These are phyloP conservation scores for Rotaria socialis DNA, from an alignment of 2,888 invertebrate species.

Conservation along the genomic window DNA sequence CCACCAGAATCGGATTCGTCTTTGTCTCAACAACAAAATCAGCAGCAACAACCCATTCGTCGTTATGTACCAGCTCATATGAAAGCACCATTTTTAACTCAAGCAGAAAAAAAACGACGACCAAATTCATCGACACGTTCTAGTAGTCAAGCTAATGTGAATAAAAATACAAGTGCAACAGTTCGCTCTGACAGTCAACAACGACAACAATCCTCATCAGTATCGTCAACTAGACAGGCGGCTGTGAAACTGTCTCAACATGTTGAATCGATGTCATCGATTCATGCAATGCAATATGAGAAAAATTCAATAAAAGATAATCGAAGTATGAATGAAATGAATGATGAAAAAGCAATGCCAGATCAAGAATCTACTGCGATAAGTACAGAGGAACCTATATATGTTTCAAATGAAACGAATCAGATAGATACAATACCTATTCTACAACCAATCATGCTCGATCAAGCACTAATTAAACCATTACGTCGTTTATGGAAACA, in stretches of 20 bases:
- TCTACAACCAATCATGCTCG: background rate
- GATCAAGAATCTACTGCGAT: background rate
- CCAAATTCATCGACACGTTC: background rate
- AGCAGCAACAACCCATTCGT: background rate
- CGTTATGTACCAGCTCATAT: background rate
- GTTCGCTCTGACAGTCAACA: background rate
- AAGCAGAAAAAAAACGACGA: background rate
- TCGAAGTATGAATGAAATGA: background rate
- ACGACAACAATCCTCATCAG: background rate
- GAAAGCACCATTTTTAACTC: constrained; percentile 19
- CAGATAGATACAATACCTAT: background rate
- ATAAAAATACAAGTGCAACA: background rate
- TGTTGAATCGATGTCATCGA: background rate
- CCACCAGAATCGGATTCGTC: background rate
- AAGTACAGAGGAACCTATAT: background rate
- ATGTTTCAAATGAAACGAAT: background rate
- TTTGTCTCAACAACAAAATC: background rate
- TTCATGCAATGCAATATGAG: background rate
- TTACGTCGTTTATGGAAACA: constrained; percentile 29
- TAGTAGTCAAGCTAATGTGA: background rate
- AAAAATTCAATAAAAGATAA: background rate
- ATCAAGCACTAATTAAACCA: background rate
- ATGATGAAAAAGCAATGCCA: background rate
- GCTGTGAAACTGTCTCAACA: background rate
- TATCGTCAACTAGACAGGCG: background rate